Evolutionary conservation across 2,888 invertebrate species (phyloP).

Genomic region (Tortricodes alternella): DNA sequence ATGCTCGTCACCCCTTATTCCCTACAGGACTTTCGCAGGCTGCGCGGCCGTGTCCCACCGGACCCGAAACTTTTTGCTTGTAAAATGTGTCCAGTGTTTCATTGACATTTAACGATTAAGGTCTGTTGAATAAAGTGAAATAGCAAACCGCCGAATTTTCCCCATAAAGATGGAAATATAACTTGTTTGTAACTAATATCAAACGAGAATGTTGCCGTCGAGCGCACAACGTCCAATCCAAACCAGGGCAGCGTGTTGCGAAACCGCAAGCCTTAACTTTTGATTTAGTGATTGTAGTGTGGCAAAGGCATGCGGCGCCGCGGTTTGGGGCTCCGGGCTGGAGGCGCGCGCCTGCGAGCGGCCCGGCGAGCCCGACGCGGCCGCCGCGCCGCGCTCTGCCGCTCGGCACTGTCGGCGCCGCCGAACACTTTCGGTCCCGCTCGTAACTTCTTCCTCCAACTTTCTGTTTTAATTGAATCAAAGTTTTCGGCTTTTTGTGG

Average conservation of each 20-base stretch:
- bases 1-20: slow-evolving; percentile 81
- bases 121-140: slow-evolving; percentile 10
- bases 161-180: background rate
- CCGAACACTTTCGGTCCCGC: slow-evolving; percentile 56
- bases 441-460: slow-evolving; percentile 74
- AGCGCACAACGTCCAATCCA: background rate
- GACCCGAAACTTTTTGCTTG: slow-evolving; percentile 67
- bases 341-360: slow-evolving; percentile 35
- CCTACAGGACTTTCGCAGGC: slow-evolving; percentile 77
- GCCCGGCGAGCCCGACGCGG: slow-evolving; percentile 37
- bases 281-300: slow-evolving; percentile 53
- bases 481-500: slow-evolving; percentile 82
- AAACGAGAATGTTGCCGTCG: background rate
- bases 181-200: slow-evolving; percentile 2
- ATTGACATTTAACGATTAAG: slow-evolving; percentile 42
- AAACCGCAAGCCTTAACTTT: slow-evolving; percentile 45
- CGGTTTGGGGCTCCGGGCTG: slow-evolving; percentile 25
- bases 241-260: slow-evolving; percentile 2
- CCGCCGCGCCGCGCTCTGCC: slow-evolving; percentile 37
- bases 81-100: slow-evolving; percentile 57
- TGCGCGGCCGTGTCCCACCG: slow-evolving; percentile 66
- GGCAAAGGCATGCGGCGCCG: slow-evolving; percentile 32
- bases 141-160: slow-evolving; percentile 7
- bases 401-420: slow-evolving; percentile 42
- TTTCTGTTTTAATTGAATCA: slow-evolving; percentile 82